Conservation (phyloP, 2,113 vertebrate species). For the Salvelinus namaycush region DNA sequence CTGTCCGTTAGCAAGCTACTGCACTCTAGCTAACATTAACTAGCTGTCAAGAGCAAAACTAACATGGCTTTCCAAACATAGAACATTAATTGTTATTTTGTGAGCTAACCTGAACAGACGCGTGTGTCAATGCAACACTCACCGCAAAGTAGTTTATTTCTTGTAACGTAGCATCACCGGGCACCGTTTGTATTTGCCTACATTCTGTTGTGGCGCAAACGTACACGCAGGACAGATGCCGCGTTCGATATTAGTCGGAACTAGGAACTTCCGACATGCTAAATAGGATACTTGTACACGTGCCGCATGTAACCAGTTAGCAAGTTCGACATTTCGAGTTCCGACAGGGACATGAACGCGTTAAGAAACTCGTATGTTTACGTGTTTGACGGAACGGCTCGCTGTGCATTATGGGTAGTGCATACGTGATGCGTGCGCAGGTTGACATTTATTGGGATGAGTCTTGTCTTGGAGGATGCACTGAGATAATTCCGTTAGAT, state of each 20-base stretch:
- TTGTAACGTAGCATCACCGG: background rate
- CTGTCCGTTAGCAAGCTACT: too few species aligned
- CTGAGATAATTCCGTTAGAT: background rate
- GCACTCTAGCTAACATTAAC: too few species aligned
- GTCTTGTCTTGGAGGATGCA: background rate
- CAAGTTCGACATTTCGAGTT: background rate
- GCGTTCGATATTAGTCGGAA: too few species aligned
- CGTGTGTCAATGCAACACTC: constrained; percentile 6
- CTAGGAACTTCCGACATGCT: too few species aligned
- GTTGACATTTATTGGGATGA: too few species aligned
- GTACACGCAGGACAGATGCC: background rate
- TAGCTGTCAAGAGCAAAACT: too few species aligned
- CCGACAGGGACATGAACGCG: background rate
- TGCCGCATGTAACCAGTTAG: too few species aligned
- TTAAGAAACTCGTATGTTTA: constrained; percentile 43
- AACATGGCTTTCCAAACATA: background rate
- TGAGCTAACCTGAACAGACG: background rate
- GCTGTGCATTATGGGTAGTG: constrained; percentile 71
- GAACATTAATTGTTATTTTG: background rate
- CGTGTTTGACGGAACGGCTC: constrained; percentile 57
- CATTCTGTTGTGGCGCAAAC: background rate
- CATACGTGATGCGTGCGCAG: background rate
- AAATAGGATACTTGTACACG: too few species aligned
- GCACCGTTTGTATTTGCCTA: background rate
- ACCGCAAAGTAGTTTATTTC: background rate